Base-by-base conservation (phyloP, 1,140 invertebrate genomes). In the Hylyphantes graminicola region DNA sequence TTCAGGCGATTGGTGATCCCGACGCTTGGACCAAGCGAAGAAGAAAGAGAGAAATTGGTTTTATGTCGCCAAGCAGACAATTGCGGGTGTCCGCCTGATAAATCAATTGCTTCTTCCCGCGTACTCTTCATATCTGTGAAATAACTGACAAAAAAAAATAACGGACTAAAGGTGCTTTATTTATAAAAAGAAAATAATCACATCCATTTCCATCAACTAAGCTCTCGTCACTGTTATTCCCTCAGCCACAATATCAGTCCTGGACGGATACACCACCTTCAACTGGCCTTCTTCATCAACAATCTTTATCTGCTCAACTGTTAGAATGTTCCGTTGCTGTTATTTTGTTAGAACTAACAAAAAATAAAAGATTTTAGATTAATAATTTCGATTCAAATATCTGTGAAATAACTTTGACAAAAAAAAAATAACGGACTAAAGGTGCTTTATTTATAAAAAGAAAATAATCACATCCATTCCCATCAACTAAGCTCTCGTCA, bases 261-360 rank as follows among this genome's bases (percentile, higher is more conserved):
- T 91, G 0, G 94, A 94, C n/a, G 95, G 95, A 90, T 94, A 96
- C 6, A 95, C 91, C 17, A 92, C 91, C 88, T 93, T 93, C 86
- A 95, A 88, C 80, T 93, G 92, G 9, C 93, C 93, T 79, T 94
- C 92, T 2, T 89, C 87, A 88, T 94, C 94, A 12, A 94, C 91
- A 35, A 94, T 90, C 90, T 93, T 93, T 0, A 95, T 92, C 91
- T 95, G 93, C 86, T 93, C 91, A 12, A 94, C 90, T 13, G 89
- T 82, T 35, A 94, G 88, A 51, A 12, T 64, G 21, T 70, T 86
- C 75, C 15, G 54, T 64, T 63, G 67, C 48, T 15, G 61, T 35
- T 35, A 35, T 35, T 35, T 35, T 35, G 35, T 35, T 35, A 35
- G 35, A 35, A 35, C 35, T 2, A 35, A 35, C 35, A 35, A 35